Percentiles rank a stretch among this genome's conserved stretches.
phyloP scores from a whole-genome alignment of 2,797 vertebrate species.

The Phylloscopus collybita region DNA sequence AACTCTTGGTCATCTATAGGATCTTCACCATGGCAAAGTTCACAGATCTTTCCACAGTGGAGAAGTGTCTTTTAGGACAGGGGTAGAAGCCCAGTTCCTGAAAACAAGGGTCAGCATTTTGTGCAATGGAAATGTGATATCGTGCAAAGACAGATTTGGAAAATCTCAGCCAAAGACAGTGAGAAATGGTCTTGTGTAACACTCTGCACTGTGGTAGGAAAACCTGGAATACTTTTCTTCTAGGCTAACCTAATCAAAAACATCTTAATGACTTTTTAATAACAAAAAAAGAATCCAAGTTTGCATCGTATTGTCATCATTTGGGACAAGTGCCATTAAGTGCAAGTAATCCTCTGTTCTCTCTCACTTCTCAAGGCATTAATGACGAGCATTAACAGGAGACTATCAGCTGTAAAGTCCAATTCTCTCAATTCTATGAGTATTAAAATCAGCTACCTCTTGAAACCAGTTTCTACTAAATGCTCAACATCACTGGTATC shows the following conservation, averaged over 20 bases:
- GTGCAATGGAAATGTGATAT: neutral
- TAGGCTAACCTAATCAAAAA: neutral
- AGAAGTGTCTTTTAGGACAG: neutral
- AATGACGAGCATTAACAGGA: neutral
- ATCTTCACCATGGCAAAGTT: neutral
- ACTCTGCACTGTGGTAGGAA: neutral
- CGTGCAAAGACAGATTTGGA: neutral
- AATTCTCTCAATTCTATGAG: neutral
- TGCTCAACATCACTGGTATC: neutral
- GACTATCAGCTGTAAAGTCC: neutral
- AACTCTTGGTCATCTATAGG: neutral
- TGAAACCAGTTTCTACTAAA: neutral
- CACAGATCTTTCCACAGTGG: neutral
- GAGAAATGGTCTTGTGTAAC: neutral
- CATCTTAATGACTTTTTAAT: neutral
- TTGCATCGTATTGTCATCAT: neutral
- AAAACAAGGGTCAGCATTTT: neutral
- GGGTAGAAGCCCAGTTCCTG: neutral
- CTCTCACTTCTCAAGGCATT: neutral
- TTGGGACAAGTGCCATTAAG: neutral
- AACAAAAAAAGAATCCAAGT: neutral
- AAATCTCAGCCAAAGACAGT: neutral
- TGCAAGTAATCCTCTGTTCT: neutral
- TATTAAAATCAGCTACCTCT: neutral
- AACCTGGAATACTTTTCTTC: neutral